Base-by-base conservation (phyloP, 2,888 invertebrate species). In the Dicyrtomina minuta region DNA sequence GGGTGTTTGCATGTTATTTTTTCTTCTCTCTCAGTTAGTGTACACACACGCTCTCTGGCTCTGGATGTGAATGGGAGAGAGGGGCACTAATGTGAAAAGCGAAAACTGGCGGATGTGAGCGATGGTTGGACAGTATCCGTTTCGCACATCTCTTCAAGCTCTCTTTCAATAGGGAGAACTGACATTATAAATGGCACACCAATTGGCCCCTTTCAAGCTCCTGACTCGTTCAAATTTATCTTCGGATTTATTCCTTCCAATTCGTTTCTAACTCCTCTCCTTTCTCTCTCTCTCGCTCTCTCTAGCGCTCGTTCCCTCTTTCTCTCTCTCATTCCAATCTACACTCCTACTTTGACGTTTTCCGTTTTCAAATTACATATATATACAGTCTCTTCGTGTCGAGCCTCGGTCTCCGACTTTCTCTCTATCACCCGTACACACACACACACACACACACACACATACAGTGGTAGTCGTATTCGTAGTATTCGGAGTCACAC, bases 161-260 rank as follows among this genome's bases (percentile, higher is more conserved):
- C 22, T 51, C 26, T 43, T 27, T 61, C 61, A 24, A 46, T 41
- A 58, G 58, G 59, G 17, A 22, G 22, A 15, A 17, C 55, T 64
- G 64, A 64, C 64, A 64, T 64, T 64, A 64, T 64, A 64, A 64
- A 64, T 64, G 64, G 51, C 64, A 53, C 64, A 43, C 64, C 64
- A 53, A 64, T 64, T 64, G 64, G 53, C 64, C 64, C 62, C 64
- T 64, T 64, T 64, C 64, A 64, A 64, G 49, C 55, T 64, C 51
- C 39, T 51, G 64, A 64, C 64, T 64, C 64, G 39, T 53, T 64
- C 64, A 55, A 64, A 64, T 64, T 64, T 64, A 64, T 64, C 64
- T 64, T 39, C 41, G 13, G 51, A 64, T 55, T 64, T 55, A 64
- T 55, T 53, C 55, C 64, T 61, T 61, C 61, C 61, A 61, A 61